Conservation (phyloP, 2,113 vertebrate genomes). For the Bos taurus region DNA sequence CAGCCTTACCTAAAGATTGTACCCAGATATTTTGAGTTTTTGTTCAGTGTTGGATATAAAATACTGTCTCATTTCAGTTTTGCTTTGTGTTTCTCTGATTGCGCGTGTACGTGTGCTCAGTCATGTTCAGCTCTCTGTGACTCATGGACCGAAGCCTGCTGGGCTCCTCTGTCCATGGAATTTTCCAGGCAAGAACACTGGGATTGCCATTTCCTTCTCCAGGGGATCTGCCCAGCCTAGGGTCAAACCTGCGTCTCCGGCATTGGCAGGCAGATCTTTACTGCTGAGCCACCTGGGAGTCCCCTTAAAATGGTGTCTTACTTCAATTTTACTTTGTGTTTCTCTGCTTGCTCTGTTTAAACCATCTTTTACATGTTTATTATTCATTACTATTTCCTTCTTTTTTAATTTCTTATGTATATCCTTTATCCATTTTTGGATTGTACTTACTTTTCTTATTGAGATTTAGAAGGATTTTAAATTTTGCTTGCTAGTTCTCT, state of each 20-base stretch:
- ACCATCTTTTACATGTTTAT: not conserved
- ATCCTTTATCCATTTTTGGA: not conserved
- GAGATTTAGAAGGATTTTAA: not conserved
- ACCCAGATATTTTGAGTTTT: not conserved
- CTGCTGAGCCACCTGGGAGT: too few species aligned
- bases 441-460: not conserved
- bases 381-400: not conserved
- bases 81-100: not conserved
- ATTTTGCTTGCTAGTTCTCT: not conserved
- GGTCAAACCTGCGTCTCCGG: too few species aligned
- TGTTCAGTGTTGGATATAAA: not conserved
- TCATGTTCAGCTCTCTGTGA: too few species aligned
- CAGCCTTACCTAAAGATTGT: not conserved
- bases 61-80: not conserved
- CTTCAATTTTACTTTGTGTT: not conserved
- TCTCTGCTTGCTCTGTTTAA: not conserved
- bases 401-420: not conserved
- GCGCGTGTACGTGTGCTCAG: too few species aligned
- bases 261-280: too few species aligned
- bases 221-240: too few species aligned
- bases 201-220: too few species aligned
- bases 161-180: too few species aligned
- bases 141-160: too few species aligned
- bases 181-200: too few species aligned
- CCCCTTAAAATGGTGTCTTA: not conserved